Evolutionary conservation across 1,140 invertebrate species (phyloP), one percentile per base, ranked within the genome.

Genomic region (Archivesica marissinica): DNA sequence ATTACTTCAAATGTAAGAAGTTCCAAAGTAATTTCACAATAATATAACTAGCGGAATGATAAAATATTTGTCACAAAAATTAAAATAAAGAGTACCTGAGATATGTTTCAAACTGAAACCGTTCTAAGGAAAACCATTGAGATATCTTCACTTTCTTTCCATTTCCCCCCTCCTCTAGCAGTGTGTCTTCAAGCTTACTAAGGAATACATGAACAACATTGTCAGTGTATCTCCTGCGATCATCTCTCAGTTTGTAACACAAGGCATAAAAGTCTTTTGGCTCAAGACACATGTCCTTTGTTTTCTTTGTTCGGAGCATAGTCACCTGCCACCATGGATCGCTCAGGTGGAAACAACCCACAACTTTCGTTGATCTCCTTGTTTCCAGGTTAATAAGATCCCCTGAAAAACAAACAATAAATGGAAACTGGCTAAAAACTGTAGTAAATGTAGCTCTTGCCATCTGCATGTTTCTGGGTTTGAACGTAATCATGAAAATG

Each of bases 271-370:
- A 52, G 66, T 87, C 86, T 50, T 83, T 84, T 13, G 83, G 78
- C n/a, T 75, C 86, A 20, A 47, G 59, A n/a, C 41, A 44, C 28
- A 59, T 84, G 30, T 30, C 39, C 25, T 54, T 75, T 23, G 3
- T 41, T 23, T 68, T 80, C 54, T 76, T 81, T 47, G 86, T 90
- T 25, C 88, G 74, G 25, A 88, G 30, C 13, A 86, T 87, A 54
- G 54, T 86, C 7, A 88, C 78, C 47, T 86, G 72, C 91, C 91
- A 92, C 88, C 88, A 92, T 0, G 84, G 88, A 30, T 90, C 89
- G n/a, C 47, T 81, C 23, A 90, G 56, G 20, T 86, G 86, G 70
- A 92, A 89, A 50, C 44, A 35, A 4, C 88, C 91, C 9, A 47
- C 64, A 35, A 89, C 85, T 17, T 50, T 35, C 17, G 28, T 20